Evolutionary conservation across 2,888 invertebrate genomes (phyloP).

Genomic region (Mythimna vitellina): DNA sequence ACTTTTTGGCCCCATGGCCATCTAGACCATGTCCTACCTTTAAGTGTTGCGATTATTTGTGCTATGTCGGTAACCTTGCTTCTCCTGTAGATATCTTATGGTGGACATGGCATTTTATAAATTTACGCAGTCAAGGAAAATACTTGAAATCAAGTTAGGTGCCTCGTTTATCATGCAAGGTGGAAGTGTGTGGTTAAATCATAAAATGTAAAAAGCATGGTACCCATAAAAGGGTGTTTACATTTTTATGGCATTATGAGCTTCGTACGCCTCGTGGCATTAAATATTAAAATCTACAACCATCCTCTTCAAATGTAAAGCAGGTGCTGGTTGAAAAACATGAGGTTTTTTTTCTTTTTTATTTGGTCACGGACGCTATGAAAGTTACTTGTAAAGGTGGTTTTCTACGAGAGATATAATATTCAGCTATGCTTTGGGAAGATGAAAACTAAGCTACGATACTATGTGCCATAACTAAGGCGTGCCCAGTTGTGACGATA

Average conservation of each 20-base stretch:
- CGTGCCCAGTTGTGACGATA: too few species aligned
- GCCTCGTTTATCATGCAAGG: not conserved
- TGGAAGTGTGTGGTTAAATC: slow-evolving; percentile 47
- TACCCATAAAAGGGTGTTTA: slow-evolving; percentile 49
- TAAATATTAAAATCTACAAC: slow-evolving; percentile 48
- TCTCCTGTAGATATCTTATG: too few species aligned
- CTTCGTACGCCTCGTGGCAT: slow-evolving; percentile 33
- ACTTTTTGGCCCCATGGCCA: too few species aligned
- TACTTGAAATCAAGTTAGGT: slow-evolving; percentile 10
- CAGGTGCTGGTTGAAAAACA: slow-evolving; percentile 1
- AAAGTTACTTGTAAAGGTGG: not conserved
- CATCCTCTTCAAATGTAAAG: slow-evolving; percentile 34
- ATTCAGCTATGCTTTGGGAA: too few species aligned
- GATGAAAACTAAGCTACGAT: too few species aligned
- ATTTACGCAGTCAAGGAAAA: not conserved
- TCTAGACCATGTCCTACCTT: too few species aligned
- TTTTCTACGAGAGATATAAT: too few species aligned
- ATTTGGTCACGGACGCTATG: not conserved
- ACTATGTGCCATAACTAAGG: too few species aligned
- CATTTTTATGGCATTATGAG: slow-evolving; percentile 62
- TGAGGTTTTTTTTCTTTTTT: slow-evolving; percentile 1
- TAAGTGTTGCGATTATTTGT: too few species aligned
- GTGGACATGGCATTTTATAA: not conserved
- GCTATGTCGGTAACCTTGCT: too few species aligned
- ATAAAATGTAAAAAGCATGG: slow-evolving; percentile 53